Percentiles rank a stretch among this genome's conserved stretches.
Conservation (phyloP, 53 echinoderm and acorn worm species). For the Echinometra lucunter region DNA sequence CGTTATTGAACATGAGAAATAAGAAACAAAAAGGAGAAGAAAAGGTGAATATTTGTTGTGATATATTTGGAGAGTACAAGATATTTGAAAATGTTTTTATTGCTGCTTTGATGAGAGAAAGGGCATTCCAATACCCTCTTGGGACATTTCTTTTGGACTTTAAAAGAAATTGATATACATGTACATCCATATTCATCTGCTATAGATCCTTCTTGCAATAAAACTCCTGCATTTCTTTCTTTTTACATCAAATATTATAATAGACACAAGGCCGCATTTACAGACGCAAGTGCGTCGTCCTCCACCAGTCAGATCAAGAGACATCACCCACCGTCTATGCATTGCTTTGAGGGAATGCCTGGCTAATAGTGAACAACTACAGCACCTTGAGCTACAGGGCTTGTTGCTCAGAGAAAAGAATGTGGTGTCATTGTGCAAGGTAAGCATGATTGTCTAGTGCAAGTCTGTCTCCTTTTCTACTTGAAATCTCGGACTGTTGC, state of each 20-base stretch:
- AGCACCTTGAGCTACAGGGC: conserved; percentile 83
- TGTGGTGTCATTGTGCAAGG: conserved; percentile 82
- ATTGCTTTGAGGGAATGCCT: conserved; percentile 81
- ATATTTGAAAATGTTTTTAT: too few relatives aligned
- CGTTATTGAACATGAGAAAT: too few relatives aligned
- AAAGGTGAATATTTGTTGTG: too few relatives aligned
- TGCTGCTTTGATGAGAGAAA: too few relatives aligned
- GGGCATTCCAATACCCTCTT: too few relatives aligned
- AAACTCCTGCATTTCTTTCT: not conserved
- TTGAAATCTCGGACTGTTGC: not conserved
- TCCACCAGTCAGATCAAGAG: conserved; percentile 86
- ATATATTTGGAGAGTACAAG: too few relatives aligned
- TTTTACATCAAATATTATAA: too few relatives aligned
- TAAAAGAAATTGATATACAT: not conserved
- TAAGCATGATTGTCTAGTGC: conserved; percentile 33
- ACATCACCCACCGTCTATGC: conserved; percentile 81
- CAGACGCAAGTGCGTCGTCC: conserved; percentile 72
- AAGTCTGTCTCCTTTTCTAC: not conserved
- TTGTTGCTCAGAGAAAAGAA: conserved; percentile 84
- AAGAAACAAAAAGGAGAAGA: too few relatives aligned
- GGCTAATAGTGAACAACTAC: conserved; percentile 71
- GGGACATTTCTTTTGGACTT: not conserved
- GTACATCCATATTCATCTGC: not conserved
- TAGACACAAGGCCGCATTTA: not conserved
- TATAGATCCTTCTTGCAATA: not conserved